Conservation (phyloP, 2,888 invertebrate genomes). For the Limnephilus auricula region DNA sequence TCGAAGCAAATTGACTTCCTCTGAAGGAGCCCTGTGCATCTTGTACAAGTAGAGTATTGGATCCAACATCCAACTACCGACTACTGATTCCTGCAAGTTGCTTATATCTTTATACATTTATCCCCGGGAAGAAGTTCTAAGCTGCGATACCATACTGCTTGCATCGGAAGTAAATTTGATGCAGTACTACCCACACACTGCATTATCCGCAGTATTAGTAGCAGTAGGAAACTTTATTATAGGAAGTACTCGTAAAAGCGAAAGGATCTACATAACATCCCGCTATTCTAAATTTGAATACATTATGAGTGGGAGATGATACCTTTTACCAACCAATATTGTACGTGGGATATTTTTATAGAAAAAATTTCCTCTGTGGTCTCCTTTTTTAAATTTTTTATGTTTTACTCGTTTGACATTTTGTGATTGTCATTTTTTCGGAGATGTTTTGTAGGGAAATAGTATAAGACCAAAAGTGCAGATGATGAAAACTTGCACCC, state of each 20-base stretch:
- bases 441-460: neutral
- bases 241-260: neutral
- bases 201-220: neutral
- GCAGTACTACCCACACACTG: neutral
- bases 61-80: constrained; percentile 1
- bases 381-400: neutral
- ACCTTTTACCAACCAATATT: neutral
- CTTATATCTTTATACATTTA: neutral
- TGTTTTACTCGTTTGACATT: neutral
- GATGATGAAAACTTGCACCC: neutral
- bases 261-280: neutral
- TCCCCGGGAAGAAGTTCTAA: neutral
- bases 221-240: neutral
- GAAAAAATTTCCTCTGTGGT: neutral
- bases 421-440: neutral
- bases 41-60: constrained; percentile 38
- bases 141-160: constrained; percentile 32
- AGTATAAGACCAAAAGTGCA: neutral
- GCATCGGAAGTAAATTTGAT: constrained; percentile 36
- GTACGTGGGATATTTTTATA: neutral
- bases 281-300: neutral
- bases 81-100: neutral
- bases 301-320: neutral
- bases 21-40: constrained; percentile 47
- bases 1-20: constrained; percentile 62